Evolutionary conservation across 2,797 vertebrate species (phyloP).

Genomic region (Melanotaenia trifasciata): DNA sequence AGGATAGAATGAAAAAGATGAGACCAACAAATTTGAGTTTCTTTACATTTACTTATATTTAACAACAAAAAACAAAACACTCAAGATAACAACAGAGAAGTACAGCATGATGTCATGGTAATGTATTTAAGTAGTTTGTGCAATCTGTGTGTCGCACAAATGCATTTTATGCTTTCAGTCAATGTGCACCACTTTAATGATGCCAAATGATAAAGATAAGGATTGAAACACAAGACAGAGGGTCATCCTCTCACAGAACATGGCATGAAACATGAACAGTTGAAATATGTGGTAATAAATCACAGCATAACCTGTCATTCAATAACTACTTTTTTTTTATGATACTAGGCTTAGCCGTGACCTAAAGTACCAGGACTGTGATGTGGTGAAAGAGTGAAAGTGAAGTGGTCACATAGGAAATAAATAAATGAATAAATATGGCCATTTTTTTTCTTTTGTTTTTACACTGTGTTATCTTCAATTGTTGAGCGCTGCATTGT

Average conservation of each 20-base stretch:
- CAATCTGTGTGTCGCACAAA: too few species aligned
- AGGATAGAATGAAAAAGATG: background rate
- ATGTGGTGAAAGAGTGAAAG: background rate
- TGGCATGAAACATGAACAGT: background rate
- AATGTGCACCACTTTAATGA: too few species aligned
- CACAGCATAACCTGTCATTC: too few species aligned
- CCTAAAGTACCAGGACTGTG: conserved; percentile 29
- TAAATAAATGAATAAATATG: background rate
- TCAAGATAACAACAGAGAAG: conserved; percentile 11
- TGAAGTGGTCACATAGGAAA: background rate
- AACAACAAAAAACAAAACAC: conserved; percentile 10
- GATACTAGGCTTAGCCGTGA: background rate
- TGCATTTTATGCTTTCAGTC: too few species aligned
- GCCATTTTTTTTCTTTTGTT: background rate
- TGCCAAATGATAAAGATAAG: background rate
- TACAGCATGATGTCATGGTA: background rate
- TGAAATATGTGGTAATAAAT: too few species aligned
- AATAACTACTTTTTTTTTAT: background rate
- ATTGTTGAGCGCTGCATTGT: background rate
- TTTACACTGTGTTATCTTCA: background rate
- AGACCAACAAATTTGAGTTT: background rate
- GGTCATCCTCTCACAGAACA: background rate
- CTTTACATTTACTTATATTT: conserved; percentile 8
- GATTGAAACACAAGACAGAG: background rate
- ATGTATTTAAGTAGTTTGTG: too few species aligned